Evolutionary conservation across 2,888 invertebrate species (phyloP).

Genomic region (Synergus itoensis): DNA sequence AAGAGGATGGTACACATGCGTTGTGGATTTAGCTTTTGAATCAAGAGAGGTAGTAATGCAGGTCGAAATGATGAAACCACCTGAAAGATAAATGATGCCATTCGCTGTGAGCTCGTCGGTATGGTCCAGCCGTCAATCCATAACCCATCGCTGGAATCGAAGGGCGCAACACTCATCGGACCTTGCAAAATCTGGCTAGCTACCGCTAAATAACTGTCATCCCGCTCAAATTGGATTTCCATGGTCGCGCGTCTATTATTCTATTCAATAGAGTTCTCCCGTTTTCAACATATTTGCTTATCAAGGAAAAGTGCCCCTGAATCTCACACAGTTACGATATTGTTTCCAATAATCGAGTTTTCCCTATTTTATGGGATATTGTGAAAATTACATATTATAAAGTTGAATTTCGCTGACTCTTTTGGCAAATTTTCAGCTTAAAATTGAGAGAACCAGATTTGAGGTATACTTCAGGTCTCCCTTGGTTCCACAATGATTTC

Average conservation of each 20-base stretch:
- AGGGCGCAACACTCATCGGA: conserved; percentile 33
- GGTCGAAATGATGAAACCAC: conserved; percentile 68
- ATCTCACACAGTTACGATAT: conserved; percentile 19
- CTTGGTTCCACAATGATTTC: conserved; percentile 72
- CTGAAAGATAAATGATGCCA: conserved; percentile 75
- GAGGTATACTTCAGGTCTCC: conserved; percentile 48
- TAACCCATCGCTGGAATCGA: conserved; percentile 59
- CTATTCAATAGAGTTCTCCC: conserved; percentile 41
- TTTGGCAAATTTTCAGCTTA: conserved; percentile 16
- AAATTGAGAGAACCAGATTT: conserved; percentile 42
- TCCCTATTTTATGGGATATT: background rate
- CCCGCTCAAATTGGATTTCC: conserved; percentile 54
- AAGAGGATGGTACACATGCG: background rate
- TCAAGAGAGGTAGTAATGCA: conserved; percentile 50
- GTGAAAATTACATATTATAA: background rate
- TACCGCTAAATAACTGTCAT: conserved; percentile 59
- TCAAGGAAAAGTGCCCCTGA: conserved; percentile 24
- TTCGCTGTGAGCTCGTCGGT: conserved; percentile 63
- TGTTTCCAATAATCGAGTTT: conserved; percentile 20
- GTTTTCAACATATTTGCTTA: conserved; percentile 42
- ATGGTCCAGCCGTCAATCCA: conserved; percentile 69
- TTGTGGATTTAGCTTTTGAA: conserved; percentile 38
- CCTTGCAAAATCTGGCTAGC: conserved; percentile 48
- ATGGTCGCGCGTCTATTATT: conserved; percentile 53
- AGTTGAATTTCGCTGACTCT: background rate